Conservation (phyloP, 2,888 invertebrate genomes). For the Acanthosoma haemorrhoidale region DNA sequence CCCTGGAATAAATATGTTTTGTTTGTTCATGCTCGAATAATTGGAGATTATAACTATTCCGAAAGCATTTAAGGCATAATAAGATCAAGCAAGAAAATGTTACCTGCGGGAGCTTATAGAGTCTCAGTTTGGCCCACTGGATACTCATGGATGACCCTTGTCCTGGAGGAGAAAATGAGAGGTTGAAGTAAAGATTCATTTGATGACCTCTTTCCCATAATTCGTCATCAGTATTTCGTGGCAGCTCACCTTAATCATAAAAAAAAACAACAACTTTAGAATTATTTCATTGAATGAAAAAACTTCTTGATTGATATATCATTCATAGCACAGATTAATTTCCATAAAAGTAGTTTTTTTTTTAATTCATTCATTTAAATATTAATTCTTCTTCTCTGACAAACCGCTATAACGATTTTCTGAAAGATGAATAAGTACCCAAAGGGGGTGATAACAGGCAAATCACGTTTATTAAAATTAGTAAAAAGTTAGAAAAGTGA, state of each 20-base stretch:
- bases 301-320: too few relatives aligned
- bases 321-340: too few relatives aligned
- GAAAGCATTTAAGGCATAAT: too few relatives aligned
- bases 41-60: not conserved
- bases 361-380: too few relatives aligned
- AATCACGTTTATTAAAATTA: too few relatives aligned
- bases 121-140: slow-evolving; percentile 52
- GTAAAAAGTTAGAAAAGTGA: too few relatives aligned
- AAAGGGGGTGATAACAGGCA: too few relatives aligned
- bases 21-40: not conserved
- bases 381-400: too few relatives aligned
- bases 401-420: too few relatives aligned
- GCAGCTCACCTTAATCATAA: slow-evolving; percentile 50
- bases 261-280: not conserved
- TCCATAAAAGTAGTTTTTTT: too few relatives aligned
- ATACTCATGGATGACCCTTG: slow-evolving; percentile 51
- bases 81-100: slow-evolving; percentile 42
- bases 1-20: slow-evolving; percentile 11
- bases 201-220: slow-evolving; percentile 51
- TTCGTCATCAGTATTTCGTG: slow-evolving; percentile 53
- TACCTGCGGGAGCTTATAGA: slow-evolving; percentile 51
- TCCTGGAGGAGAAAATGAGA: slow-evolving; percentile 48
- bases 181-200: slow-evolving; percentile 55
- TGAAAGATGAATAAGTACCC: too few relatives aligned
- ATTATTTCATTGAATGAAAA: not conserved